These are phyloP conservation scores for Luperina nickerlii DNA, from an alignment of 2,888 invertebrate genomes.

Conservation along the genomic window DNA sequence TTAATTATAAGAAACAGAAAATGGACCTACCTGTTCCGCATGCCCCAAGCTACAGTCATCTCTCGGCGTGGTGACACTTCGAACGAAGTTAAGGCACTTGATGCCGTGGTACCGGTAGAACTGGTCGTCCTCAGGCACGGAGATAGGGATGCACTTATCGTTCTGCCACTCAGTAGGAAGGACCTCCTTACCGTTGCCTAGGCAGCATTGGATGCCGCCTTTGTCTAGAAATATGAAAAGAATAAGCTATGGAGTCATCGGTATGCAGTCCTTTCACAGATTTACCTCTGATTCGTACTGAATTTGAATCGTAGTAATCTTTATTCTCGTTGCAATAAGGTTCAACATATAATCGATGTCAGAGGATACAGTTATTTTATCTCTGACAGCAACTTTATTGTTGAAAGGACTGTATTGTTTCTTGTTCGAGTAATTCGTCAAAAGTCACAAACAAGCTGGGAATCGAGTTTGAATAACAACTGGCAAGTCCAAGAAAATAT, in stretches of 20 bases:
- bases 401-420: background rate
- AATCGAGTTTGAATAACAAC: background rate
- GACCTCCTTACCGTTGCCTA: slow-evolving; percentile 82
- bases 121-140: slow-evolving; percentile 88
- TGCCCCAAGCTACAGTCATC: slow-evolving; percentile 90
- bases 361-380: background rate
- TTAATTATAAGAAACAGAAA: background rate
- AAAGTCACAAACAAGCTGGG: too few relatives aligned
- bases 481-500: background rate
- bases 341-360: background rate
- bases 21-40: slow-evolving; percentile 88
- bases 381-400: background rate
- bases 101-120: slow-evolving; percentile 87
- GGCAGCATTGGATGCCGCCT: slow-evolving; percentile 90
- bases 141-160: slow-evolving; percentile 91
- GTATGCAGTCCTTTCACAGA: background rate
- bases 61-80: slow-evolving; percentile 90
- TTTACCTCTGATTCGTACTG: background rate
- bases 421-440: background rate
- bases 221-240: slow-evolving; percentile 72
- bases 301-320: background rate
- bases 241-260: background rate
- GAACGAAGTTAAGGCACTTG: slow-evolving; percentile 91
- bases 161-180: slow-evolving; percentile 86
- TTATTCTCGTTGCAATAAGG: background rate